phyloP scores from a whole-genome alignment of 2,797 vertebrate genomes.

The Catostomus latipinnis region DNA sequence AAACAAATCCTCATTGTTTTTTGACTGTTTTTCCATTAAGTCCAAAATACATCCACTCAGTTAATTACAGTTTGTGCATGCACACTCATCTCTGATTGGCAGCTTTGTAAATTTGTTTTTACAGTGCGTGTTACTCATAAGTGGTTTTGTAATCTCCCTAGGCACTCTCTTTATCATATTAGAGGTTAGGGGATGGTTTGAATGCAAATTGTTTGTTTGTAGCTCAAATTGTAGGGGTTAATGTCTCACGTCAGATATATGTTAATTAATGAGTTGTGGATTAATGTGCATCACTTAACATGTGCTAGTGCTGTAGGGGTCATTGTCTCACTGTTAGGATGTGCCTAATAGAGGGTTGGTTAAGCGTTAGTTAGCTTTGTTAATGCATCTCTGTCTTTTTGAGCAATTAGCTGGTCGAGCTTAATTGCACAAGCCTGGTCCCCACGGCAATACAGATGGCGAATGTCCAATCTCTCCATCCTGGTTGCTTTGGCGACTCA shows the following conservation, averaged over 20 bases:
- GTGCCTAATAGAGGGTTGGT: slow-evolving; percentile 37
- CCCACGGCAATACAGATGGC: slow-evolving; percentile 27
- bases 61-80: slow-evolving; percentile 2
- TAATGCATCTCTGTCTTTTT: slow-evolving; percentile 24
- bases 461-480: slow-evolving; percentile 20
- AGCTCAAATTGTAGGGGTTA: slow-evolving; percentile 4
- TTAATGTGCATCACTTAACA: slow-evolving; percentile 31
- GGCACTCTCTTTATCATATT: slow-evolving; percentile 9
- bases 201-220: slow-evolving; percentile 12
- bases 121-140: not conserved
- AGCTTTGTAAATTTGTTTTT: slow-evolving; percentile 5
- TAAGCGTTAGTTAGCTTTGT: slow-evolving; percentile 30
- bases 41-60: not conserved
- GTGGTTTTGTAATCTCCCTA: slow-evolving; percentile 19
- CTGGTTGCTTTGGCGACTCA: slow-evolving; percentile 31
- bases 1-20: not conserved
- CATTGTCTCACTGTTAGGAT: slow-evolving; percentile 34
- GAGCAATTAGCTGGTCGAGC: slow-evolving; percentile 26
- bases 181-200: not conserved
- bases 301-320: slow-evolving; percentile 35
- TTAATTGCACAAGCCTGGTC: slow-evolving; percentile 41
- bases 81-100: slow-evolving; percentile 9
- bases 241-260: not conserved
- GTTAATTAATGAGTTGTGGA: slow-evolving; percentile 8
- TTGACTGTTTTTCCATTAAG: not conserved